A percentile compares a stretch with the other conserved stretches of the same genome.
These are phyloP conservation scores for Rallus limicola DNA, from an alignment of 2,113 vertebrate species.

Conservation along the genomic window DNA sequence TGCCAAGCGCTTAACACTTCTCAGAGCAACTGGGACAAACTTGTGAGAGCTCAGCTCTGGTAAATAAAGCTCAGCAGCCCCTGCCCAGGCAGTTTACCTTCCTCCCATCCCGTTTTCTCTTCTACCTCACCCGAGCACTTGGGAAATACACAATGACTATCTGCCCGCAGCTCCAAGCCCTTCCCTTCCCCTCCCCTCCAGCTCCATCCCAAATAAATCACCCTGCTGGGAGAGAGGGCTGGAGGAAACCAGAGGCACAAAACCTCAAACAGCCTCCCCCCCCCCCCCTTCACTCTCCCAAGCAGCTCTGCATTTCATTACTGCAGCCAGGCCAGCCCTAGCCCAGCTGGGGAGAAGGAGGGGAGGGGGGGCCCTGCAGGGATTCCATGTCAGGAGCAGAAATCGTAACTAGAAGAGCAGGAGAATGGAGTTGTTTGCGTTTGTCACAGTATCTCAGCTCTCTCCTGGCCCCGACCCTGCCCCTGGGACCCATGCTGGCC, in stretches of 20 bases:
- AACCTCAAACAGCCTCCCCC: conserved; percentile 15
- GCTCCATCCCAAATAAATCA: conserved; percentile 35
- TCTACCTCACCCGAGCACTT: neutral
- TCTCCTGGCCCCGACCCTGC: neutral
- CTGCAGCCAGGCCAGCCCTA: neutral
- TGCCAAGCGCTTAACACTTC: rapidly evolving
- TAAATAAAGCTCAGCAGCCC: neutral
- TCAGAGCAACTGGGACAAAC: neutral
- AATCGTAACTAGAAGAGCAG: conserved; percentile 27
- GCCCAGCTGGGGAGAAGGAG: neutral
- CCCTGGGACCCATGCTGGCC: neutral
- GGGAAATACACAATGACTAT: neutral
- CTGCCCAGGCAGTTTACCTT: neutral
- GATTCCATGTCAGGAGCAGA: conserved; percentile 11
- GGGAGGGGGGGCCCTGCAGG: neutral
- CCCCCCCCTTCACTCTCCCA: neutral
- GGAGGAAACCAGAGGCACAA: conserved; percentile 54
- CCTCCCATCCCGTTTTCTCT: neutral
- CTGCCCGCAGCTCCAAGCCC: neutral
- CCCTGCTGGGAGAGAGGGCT: conserved; percentile 35
- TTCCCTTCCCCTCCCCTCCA: conserved; percentile 1
- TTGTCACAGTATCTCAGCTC: neutral
- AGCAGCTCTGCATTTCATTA: conserved; percentile 73
- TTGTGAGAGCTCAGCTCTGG: neutral
- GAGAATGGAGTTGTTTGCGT: neutral